Conservation (phyloP, 1,140 invertebrate species). For the Sitodiplosis mosellana region DNA sequence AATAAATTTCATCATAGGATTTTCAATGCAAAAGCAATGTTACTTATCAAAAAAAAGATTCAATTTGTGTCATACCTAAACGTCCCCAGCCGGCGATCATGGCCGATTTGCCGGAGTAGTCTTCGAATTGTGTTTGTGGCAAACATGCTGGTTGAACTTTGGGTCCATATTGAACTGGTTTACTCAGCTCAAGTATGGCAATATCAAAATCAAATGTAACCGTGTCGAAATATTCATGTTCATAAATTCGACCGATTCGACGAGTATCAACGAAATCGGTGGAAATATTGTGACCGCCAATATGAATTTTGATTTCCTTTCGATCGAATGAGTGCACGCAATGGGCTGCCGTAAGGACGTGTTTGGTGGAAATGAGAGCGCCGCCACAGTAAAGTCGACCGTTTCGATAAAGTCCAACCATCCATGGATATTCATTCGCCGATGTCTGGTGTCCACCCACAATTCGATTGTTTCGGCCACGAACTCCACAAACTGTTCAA, state of each 20-base stretch:
- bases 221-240: conserved; percentile 47
- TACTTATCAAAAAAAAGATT: too few species aligned
- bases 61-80: not conserved
- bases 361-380: conserved; percentile 35
- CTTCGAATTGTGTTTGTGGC: conserved; percentile 27
- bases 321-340: conserved; percentile 32
- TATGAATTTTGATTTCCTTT: conserved; percentile 3
- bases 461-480: conserved; percentile 39
- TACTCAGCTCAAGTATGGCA: conserved; percentile 45
- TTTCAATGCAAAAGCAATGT: too few species aligned
- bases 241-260: conserved; percentile 22
- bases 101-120: conserved; percentile 41
- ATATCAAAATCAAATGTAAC: conserved; percentile 58
- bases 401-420: conserved; percentile 41
- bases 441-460: conserved; percentile 45
- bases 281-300: conserved; percentile 5
- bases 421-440: conserved; percentile 50
- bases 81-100: conserved; percentile 61
- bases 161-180: conserved; percentile 34
- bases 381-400: conserved; percentile 52
- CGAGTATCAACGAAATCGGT: conserved; percentile 10
- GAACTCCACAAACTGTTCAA: conserved; percentile 41
- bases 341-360: conserved; percentile 39
- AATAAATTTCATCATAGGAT: too few species aligned
- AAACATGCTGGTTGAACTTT: conserved; percentile 48